Conservation (phyloP, 2,888 invertebrate species). For the Diarsia brunnea region DNA sequence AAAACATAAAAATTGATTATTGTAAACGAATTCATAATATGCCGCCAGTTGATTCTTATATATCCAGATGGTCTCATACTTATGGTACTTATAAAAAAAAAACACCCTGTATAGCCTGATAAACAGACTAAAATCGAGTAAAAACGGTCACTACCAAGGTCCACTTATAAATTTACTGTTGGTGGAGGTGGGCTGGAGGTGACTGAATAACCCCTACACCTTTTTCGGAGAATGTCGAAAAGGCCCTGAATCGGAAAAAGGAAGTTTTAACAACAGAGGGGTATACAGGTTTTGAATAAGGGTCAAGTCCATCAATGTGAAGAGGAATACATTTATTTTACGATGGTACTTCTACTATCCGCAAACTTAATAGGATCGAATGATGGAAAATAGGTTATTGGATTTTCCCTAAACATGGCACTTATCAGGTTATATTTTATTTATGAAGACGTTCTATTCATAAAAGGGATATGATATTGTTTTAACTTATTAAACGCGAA, state of each 20-base stretch:
- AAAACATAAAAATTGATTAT: too few relatives aligned
- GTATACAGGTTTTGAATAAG: conserved; percentile 34
- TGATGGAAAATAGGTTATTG: conserved; percentile 31
- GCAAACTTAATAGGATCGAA: conserved; percentile 19
- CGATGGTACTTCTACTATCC: conserved; percentile 28
- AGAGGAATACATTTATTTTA: conserved; percentile 49
- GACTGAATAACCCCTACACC: conserved; percentile 21
- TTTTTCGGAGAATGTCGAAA: conserved; percentile 6
- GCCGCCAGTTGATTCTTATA: too few relatives aligned
- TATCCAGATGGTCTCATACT: too few relatives aligned
- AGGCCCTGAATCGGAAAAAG: conserved; percentile 24
- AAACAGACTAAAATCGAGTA: background rate
- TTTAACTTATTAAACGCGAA: background rate
- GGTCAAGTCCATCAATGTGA: conserved; percentile 36
- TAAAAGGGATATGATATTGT: background rate
- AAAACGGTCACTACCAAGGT: background rate
- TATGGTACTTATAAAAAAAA: too few relatives aligned
- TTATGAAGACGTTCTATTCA: conserved; percentile 5
- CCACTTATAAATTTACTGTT: conserved; percentile 2
- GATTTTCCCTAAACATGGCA: background rate
- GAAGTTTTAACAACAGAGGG: conserved; percentile 39
- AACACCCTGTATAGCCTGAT: background rate
- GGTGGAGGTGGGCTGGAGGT: background rate
- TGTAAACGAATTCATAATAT: too few relatives aligned
- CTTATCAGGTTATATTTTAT: background rate